phyloP scores from a whole-genome alignment of 2,888 invertebrate genomes.

The Chironomus tentans region DNA sequence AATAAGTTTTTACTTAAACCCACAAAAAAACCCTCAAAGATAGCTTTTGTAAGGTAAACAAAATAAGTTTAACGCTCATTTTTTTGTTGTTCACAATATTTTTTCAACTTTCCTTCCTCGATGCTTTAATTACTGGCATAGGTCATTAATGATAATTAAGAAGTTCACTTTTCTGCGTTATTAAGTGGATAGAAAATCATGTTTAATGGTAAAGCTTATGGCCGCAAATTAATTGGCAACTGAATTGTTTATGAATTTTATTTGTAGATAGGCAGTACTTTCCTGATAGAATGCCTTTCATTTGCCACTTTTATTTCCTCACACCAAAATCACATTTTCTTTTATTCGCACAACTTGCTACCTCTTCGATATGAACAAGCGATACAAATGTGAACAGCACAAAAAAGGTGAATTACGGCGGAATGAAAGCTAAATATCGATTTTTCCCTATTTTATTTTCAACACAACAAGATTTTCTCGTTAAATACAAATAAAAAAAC shows the following conservation, averaged over 20 bases:
- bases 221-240: neutral
- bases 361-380: too few relatives aligned
- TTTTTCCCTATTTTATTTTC: neutral
- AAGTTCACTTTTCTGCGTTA: neutral
- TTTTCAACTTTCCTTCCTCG: neutral
- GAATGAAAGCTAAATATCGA: neutral
- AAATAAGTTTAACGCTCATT: neutral
- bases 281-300: neutral
- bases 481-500: slow-evolving; percentile 1
- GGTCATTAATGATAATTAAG: neutral
- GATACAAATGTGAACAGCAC: too few relatives aligned
- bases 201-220: neutral
- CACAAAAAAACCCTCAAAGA: too few relatives aligned
- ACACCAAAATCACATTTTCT: too few relatives aligned
- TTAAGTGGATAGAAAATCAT: neutral
- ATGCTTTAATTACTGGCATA: neutral
- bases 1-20: too few relatives aligned
- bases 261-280: neutral
- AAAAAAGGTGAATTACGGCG: neutral
- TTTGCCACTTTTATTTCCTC: too few relatives aligned
- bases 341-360: too few relatives aligned
- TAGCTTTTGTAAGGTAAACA: too few relatives aligned
- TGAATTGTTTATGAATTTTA: neutral
- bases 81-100: too few relatives aligned
- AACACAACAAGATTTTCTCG: slow-evolving; percentile 6